These are phyloP conservation scores for Eueremaeus valkanovi DNA, from an alignment of 2,888 invertebrate species.

Conservation along the genomic window DNA sequence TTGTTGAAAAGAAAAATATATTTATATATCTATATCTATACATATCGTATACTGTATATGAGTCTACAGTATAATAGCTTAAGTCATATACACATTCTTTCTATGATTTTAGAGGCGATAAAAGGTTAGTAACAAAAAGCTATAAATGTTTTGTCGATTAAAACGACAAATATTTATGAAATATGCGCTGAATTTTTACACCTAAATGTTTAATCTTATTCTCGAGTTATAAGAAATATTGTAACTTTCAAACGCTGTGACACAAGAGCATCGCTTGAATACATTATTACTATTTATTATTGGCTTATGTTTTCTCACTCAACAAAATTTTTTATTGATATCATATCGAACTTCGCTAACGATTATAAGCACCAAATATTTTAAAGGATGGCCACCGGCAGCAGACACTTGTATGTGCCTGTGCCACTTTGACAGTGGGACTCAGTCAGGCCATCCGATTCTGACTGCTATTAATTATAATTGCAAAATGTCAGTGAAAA, in stretches of 20 bases:
- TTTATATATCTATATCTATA: not conserved
- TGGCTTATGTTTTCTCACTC: not conserved
- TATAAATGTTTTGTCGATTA: slow-evolving; percentile 6
- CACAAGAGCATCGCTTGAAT: not conserved
- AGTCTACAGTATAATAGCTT: too few relatives aligned
- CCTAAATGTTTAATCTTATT: not conserved
- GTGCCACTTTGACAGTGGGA: too few relatives aligned
- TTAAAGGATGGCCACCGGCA: slow-evolving; percentile 15
- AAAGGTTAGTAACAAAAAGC: not conserved
- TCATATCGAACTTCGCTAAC: too few relatives aligned
- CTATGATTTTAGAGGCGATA: not conserved
- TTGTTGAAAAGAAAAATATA: not conserved
- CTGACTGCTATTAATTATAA: not conserved
- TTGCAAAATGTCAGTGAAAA: not conserved
- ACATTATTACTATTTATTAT: not conserved
- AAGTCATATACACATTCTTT: not conserved
- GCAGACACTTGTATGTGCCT: slow-evolving; percentile 6
- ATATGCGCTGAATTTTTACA: not conserved
- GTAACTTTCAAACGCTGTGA: not conserved
- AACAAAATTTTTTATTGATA: not conserved
- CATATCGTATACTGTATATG: too few relatives aligned
- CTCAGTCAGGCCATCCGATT: not conserved
- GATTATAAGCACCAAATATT: not conserved
- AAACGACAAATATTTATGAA: not conserved
- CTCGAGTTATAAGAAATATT: not conserved